Evolutionary conservation across 2,797 vertebrate genomes (phyloP), one percentile per base, ranked within the genome.

Genomic region (Percopsis omiscomaycus): DNA sequence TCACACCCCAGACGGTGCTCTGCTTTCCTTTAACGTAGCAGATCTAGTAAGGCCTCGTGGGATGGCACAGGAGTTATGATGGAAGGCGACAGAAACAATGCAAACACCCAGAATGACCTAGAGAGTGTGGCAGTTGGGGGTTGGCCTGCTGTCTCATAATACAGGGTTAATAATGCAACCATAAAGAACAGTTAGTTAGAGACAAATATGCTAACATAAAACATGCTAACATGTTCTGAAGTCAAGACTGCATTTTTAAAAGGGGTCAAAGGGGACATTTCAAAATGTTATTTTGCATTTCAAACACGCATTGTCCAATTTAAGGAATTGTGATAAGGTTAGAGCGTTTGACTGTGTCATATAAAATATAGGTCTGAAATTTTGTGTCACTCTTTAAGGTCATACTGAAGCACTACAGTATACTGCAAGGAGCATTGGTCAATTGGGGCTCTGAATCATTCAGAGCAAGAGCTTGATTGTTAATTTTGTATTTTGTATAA

Each of bases 11-110:
- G 71, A 76, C 77, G 68, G 56, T 62, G 66, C 62, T 56, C 60
- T 80, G 59, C 71, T 84, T 77, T 81, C 75, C 73, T 81, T 85
- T 83, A 67, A 54, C 22, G 11, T 28, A 59, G 74, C 55, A 65
- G 66, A 48, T 62, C 74, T 71, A 74, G 61, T 64, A 78, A 13
- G 16, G 73, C 66, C 75, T 81, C 66, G 28, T 71, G 77, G 82
- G 82, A 83, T 78, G 59, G 52, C 60, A 68, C 61, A 76, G 64
- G 62, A 75, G 68, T 22, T 72, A n/a, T 69, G 15, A 15, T 57
- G 47, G 59, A 59, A 78, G 62, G 46, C 61, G 61, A 65, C 56
- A 60, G 50, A 70, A 22, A 66, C 66, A 4, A 55, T 60, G 52
- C 22, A 69, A 30, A 61, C 52, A 77, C 66, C 74, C 51, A 49